Evolutionary conservation across 2,797 vertebrate species (phyloP), one percentile per base, ranked within the genome.

Genomic region (Chrosomus eos): DNA sequence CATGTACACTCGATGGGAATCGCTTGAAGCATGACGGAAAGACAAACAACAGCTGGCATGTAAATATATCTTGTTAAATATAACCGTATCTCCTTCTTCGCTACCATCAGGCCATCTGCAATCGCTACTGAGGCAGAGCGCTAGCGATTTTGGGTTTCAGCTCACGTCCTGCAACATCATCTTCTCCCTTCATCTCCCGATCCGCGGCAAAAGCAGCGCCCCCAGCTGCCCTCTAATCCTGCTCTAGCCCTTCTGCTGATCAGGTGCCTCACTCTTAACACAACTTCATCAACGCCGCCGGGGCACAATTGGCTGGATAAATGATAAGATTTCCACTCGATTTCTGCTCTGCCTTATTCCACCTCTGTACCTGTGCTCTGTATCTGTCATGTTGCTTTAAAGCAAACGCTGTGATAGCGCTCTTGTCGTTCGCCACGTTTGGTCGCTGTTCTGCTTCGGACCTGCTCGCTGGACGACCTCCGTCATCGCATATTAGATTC

Each of bases 11-110:
- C 82, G 51, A 66, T 62, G 77, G 84, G 72, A 84, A 62, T 48
- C 28, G 75, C 55, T 72, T 33, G 82, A 84, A 86, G 88, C 86
- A 84, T 87, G 84, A 72, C 38, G 80, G 55, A 71, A 81, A 80
- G 88, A 87, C 85, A 90, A 89, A 89, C 87, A 87, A 87, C 87
- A 90, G 87, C 87, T 87, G 87, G 77, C 80, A 84, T 87, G 87
- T 89, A 87, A 87, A 88, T 89, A 88, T 88, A 88, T 90, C 88
- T 89, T 88, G 82, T 90, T 89, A 89, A 88, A 88, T 78, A 85
- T 84, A 82, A 78, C 72, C 74, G 36, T 83, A 83, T 80, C 82
- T 88, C 83, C 71, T 83, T 82, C 80, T 84, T 80, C 79, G 74
- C 82, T 33, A 58, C 11, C 64, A 70, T 66, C 43, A 26, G 45